These are phyloP conservation scores for Cossypha niveicapilla DNA, from an alignment of 2,797 vertebrate genomes.

Conservation along the genomic window DNA sequence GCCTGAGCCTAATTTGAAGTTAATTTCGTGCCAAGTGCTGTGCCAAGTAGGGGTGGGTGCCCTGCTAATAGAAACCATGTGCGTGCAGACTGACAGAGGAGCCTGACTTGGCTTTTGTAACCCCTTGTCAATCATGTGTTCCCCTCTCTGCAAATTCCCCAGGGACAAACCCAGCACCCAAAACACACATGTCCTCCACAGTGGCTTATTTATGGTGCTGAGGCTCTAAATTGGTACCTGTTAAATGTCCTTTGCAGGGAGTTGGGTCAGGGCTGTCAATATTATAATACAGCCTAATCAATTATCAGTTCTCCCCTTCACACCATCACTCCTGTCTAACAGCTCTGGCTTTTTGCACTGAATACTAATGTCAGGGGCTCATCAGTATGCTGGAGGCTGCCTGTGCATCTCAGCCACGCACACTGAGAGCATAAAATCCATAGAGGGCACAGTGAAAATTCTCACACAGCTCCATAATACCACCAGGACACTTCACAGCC, in stretches of 20 bases:
- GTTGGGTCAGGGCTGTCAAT: constrained; percentile 36
- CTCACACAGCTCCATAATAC: not conserved
- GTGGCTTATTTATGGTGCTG: constrained; percentile 1
- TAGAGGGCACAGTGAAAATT: constrained; percentile 38
- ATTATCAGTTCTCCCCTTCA: constrained; percentile 59
- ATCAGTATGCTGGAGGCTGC: constrained; percentile 46
- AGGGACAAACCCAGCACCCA: not conserved
- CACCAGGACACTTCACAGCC: not conserved
- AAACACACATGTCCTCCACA: not conserved
- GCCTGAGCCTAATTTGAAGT: not conserved
- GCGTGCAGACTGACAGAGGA: not conserved
- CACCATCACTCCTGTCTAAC: constrained; percentile 56
- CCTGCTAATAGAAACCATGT: not conserved
- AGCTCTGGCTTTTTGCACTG: constrained; percentile 33
- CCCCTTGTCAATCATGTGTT: constrained; percentile 27
- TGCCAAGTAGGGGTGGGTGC: not conserved
- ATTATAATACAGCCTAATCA: constrained; percentile 62
- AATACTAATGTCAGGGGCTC: constrained; percentile 57
- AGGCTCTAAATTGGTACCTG: not conserved
- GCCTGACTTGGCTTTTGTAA: constrained; percentile 10
- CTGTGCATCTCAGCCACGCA: not conserved
- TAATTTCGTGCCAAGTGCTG: not conserved
- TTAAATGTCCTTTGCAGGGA: constrained; percentile 40
- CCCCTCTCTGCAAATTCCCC: constrained; percentile 16
- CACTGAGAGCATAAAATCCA: constrained; percentile 16